Percentiles rank a stretch among this genome's conserved stretches.
Evolutionary conservation across 1,140 invertebrate species (phyloP).

Genomic region (Zaprionus capensis): DNA sequence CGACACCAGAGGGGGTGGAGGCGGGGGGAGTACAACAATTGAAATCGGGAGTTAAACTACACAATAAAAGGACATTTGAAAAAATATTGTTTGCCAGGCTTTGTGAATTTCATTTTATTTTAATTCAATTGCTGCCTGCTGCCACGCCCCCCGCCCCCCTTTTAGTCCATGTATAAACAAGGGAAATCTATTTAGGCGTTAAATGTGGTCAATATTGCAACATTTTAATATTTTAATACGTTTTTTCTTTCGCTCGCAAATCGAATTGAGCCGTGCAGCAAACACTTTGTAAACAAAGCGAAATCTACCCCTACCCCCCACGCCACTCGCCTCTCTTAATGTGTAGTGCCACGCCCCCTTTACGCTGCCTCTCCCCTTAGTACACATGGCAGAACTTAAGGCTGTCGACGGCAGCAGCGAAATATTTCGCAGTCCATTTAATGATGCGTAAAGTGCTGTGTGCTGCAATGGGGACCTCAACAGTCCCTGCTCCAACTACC

Average conservation of each 20-base stretch:
- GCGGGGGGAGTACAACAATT: background rate
- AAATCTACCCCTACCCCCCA: background rate
- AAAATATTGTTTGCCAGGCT: conserved; percentile 69
- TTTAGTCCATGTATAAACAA: background rate
- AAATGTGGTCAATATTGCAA: conserved; percentile 62
- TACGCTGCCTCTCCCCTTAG: background rate
- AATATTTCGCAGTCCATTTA: conserved; percentile 65
- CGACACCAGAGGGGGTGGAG: background rate
- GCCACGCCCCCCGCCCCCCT: background rate
- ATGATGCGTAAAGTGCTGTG: conserved; percentile 56
- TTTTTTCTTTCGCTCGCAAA: conserved; percentile 10
- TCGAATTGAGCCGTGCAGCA: conserved; percentile 19
- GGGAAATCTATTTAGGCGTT: conserved; percentile 41
- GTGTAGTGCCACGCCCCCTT: background rate
- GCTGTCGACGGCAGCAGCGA: conserved; percentile 15
- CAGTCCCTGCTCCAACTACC: background rate
- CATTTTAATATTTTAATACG: conserved; percentile 26
- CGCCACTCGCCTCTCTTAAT: background rate
- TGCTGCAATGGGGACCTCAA: conserved; percentile 1
- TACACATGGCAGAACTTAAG: conserved; percentile 25
- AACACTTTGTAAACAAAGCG: conserved; percentile 24
- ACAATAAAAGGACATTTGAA: background rate
- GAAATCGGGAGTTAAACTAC: background rate
- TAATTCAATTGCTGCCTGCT: conserved; percentile 28
- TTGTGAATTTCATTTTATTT: conserved; percentile 65